Evolutionary conservation across 2,888 invertebrate genomes (phyloP).

Genomic region (Drosophila mimica): DNA sequence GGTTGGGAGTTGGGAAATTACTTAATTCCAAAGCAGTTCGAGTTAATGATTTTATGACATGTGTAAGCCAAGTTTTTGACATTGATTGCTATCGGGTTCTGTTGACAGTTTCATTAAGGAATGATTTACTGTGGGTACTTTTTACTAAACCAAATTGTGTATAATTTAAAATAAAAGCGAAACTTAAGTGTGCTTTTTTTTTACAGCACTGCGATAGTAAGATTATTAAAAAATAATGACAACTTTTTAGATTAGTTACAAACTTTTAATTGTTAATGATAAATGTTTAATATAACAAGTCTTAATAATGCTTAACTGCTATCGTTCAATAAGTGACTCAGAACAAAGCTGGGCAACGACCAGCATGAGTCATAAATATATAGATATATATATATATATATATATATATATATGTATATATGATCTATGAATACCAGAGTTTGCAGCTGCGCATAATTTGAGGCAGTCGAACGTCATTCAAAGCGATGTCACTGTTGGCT

Average conservation of each 20-base stretch:
- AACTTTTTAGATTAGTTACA: not conserved
- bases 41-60: slow-evolving; percentile 1
- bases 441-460: slow-evolving; percentile 13
- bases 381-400: no score
- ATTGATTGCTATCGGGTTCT: not conserved
- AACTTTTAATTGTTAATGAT: slow-evolving; percentile 30
- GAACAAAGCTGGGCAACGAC: slow-evolving; percentile 12
- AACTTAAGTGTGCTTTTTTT: not conserved
- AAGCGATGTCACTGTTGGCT: slow-evolving; percentile 71
- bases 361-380: slow-evolving; percentile 13
- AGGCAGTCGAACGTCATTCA: slow-evolving; percentile 37
- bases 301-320: slow-evolving; percentile 43
- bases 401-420: not conserved
- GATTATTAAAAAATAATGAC: no score
- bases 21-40: slow-evolving; percentile 3
- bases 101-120: not conserved
- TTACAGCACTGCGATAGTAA: no score
- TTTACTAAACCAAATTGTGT: not conserved
- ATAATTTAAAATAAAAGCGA: not conserved
- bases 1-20: not conserved
- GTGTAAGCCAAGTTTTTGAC: not conserved
- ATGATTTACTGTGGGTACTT: not conserved
- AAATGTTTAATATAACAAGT: slow-evolving; percentile 45
- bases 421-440: slow-evolving; percentile 6
- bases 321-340: slow-evolving; percentile 32